Conservation (phyloP, 1,140 invertebrate genomes). For the Caenorhabditis tropicalis region DNA sequence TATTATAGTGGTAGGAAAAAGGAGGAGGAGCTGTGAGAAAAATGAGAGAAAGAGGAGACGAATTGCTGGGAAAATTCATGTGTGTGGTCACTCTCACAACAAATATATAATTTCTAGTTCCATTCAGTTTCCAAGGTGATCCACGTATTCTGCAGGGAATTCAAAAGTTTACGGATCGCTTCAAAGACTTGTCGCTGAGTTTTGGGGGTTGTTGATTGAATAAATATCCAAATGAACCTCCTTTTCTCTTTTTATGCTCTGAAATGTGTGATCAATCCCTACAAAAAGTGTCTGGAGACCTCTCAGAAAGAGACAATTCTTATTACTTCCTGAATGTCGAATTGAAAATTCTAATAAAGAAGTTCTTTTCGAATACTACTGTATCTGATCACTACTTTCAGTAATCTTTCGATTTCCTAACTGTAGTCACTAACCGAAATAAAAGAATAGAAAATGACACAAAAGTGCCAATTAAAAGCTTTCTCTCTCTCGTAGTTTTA, state of each 20-base stretch:
- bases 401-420: neutral
- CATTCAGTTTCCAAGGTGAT: constrained; percentile 20
- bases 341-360: too few species aligned
- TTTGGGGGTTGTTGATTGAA: too few species aligned
- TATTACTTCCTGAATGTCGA: too few species aligned
- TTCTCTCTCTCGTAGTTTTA: neutral
- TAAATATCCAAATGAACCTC: too few species aligned
- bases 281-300: too few species aligned
- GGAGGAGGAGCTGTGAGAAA: constrained; percentile 23
- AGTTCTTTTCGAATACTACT: too few species aligned
- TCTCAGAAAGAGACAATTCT: too few species aligned
- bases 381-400: neutral
- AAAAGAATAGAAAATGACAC: neutral
- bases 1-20: constrained; percentile 37
- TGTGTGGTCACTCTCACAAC: neutral
- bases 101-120: neutral
- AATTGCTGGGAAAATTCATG: constrained; percentile 7
- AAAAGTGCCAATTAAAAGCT: neutral
- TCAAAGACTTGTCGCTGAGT: too few species aligned
- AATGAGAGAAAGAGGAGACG: neutral
- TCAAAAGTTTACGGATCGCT: too few species aligned
- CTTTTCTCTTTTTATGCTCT: too few species aligned
- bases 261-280: too few species aligned
- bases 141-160: neutral
- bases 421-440: neutral